These are phyloP conservation scores for Urocynchramus pylzowi DNA, from an alignment of 2,113 vertebrate genomes.

Conservation along the genomic window DNA sequence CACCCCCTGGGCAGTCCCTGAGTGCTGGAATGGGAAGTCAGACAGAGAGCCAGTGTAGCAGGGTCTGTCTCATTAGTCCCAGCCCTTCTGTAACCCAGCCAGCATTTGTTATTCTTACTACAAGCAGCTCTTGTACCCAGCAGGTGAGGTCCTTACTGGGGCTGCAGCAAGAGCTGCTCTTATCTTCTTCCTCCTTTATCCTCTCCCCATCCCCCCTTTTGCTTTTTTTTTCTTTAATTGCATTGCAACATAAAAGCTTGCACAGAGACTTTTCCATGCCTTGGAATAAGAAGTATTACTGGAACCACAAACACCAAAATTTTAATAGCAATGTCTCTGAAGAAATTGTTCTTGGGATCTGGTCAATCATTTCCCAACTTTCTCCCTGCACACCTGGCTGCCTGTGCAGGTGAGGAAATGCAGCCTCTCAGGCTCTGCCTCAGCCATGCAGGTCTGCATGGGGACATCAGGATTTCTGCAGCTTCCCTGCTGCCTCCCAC, in stretches of 20 bases:
- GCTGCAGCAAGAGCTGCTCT: not conserved
- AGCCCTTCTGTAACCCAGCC: not conserved
- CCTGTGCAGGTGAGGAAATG: not conserved
- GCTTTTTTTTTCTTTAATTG: not conserved
- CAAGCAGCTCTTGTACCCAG: accelerated
- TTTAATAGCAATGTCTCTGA: not conserved
- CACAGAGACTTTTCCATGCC: not conserved
- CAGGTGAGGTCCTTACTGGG: not conserved
- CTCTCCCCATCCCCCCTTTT: accelerated
- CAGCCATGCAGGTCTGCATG: accelerated
- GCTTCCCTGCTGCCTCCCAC: not conserved
- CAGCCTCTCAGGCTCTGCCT: not conserved
- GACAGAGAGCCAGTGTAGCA: accelerated
- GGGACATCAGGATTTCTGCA: not conserved
- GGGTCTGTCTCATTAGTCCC: not conserved
- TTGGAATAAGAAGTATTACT: not conserved
- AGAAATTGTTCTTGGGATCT: not conserved
- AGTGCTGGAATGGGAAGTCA: not conserved
- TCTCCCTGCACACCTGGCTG: not conserved
- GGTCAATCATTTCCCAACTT: not conserved
- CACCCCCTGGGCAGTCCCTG: not conserved
- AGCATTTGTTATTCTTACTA: not conserved
- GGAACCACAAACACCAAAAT: not conserved
- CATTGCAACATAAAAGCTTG: not conserved
- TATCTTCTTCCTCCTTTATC: not conserved